Evolutionary conservation across 2,888 invertebrate genomes (phyloP), one percentile per base, ranked within the genome.

Genomic region (Harpalus rufipes): DNA sequence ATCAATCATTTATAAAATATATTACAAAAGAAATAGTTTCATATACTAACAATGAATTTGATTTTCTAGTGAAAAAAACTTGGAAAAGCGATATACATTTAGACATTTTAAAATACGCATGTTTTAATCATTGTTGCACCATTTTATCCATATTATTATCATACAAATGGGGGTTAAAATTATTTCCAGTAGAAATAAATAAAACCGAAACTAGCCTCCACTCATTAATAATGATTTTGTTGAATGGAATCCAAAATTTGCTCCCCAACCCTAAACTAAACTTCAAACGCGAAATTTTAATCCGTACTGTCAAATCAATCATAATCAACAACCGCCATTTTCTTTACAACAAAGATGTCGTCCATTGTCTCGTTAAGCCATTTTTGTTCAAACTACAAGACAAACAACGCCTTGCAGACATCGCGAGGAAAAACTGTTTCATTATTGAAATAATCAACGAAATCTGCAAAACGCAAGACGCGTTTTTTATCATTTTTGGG

Each of bases 321-420:
- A 81, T 87, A 63, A 39, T 61, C 12, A 84, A 85, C n/a, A 87
- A 87, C 74, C 84, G 78, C 0, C 65, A 86, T 14, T 85, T 86
- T 80, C 32, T 85, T 16, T 59, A 80, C 59, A 86, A 84, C 81
- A 59, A 74, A 10, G 86, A 86, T 7, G 82, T 87, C 12, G 79
- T 87, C 16, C 85, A 86, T 61, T 76, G 81, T 56, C 78, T 87
- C 65, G 83, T 87, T 12, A 86, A 86, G 18, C 87, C 87, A 8
- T 85, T 88, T 41, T 56, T 65, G 59, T 78, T 85, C 18, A 85
- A 81, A 63, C 41, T 61, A 59, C 80, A 81, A 6, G 85, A 86
- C 44, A 86, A 86, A 41, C 86, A 83, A 72, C 68, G 86, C 51
- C 65, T 86, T 6, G 12, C 81, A n/a, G 81, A 80, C 56, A 65